Evolutionary conservation across 2,888 invertebrate species (phyloP), one percentile per base, ranked within the genome.

Genomic region (Drosophila recens): DNA sequence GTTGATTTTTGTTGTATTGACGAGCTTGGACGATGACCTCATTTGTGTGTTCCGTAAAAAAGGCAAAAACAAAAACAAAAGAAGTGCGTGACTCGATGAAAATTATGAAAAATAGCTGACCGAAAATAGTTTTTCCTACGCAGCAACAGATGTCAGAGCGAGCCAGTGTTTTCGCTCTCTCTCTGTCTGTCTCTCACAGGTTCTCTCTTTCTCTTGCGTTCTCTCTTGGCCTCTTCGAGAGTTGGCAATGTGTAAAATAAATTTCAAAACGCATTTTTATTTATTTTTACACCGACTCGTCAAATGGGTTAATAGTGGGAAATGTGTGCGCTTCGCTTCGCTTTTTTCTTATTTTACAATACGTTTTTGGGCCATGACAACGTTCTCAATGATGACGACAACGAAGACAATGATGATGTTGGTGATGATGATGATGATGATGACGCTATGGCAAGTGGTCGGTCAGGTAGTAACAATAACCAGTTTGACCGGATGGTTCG

Each of bases 241-340:
- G 76, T 75, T 53, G 46, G 48, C 70, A 79, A 52, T 56, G 66
- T 67, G 46, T 62, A 62, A 56, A 61, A 63, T 33, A 17, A 30
- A 34, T 67, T 53, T 52, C 48, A 59, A 58, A 68, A 59, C 64
- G 63, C 64, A 65, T 61, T 67, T 80, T 67, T 86, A 71, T 87
- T 86, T 82, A 72, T 86, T 86, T 88, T 86, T 83, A 86, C 78
- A 85, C 67, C 56, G 64, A 63, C 61, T 66, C 72, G 72, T 79
- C 66, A 82, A 87, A 82, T 82, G 86, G 88, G 87, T 88, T 83
- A 83, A 88, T 80, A 80, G 82, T 80, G 78, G 78, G 74, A 82
- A 87, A 76, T 77, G 67, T 71, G 64, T 66, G 34, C 27, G 27
- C 20, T 30, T 46, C 13, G 9, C 13, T 36, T 13, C 17, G 17